phyloP scores from a whole-genome alignment of 2,888 invertebrate genomes.

The Drosophila cyrtoloma region DNA sequence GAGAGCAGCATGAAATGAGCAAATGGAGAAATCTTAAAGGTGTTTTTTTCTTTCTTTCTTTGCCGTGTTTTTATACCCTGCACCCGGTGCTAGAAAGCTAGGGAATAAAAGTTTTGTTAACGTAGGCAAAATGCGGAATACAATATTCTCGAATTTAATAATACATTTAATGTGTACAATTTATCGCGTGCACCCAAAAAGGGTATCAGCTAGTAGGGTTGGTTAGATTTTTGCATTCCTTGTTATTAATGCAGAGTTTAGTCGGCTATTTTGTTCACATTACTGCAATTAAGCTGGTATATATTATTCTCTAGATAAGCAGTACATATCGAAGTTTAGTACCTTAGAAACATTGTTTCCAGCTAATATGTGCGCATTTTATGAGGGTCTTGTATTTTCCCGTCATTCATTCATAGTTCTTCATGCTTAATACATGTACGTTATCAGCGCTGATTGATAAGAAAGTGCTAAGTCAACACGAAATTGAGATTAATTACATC shows the following conservation, averaged over 20 bases:
- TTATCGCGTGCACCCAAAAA: neutral
- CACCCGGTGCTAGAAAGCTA: neutral
- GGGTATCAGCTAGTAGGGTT: neutral
- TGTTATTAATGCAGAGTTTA: neutral
- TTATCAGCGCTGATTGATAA: slow-evolving; percentile 49
- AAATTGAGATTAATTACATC: slow-evolving; percentile 40
- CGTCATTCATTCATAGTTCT: slow-evolving; percentile 38
- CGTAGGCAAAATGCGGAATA: neutral
- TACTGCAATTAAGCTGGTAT: neutral
- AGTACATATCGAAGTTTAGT: neutral
- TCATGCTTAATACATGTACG: slow-evolving; percentile 17
- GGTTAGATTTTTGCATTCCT: neutral
- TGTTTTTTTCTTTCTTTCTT: slow-evolving; percentile 1
- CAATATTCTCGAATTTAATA: neutral
- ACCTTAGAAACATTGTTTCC: neutral
- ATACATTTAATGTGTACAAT: neutral
- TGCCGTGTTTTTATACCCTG: slow-evolving; percentile 3
- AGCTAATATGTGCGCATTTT: neutral
- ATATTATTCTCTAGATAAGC: neutral
- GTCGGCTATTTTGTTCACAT: neutral
- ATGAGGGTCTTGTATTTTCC: slow-evolving; percentile 7
- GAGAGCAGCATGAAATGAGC: slow-evolving; percentile 38
- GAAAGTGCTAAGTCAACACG: slow-evolving; percentile 28
- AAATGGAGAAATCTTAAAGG: slow-evolving; percentile 39
- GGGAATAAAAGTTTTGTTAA: neutral